Evolutionary conservation across 2,113 vertebrate species (phyloP), one percentile per base, ranked within the genome.

Genomic region (Vimba vimba): DNA sequence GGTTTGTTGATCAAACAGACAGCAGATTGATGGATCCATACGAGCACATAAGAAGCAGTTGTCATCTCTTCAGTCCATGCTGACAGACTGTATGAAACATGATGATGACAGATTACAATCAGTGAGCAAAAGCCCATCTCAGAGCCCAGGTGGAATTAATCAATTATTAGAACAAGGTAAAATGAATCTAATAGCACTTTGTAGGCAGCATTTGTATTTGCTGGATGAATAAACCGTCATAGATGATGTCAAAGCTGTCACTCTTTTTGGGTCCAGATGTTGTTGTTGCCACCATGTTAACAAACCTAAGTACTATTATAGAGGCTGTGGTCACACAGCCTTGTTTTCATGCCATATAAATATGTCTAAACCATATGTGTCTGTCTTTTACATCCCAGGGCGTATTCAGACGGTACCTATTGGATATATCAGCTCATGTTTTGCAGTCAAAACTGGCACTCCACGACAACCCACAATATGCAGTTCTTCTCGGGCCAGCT

Each of bases 401-500:
- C 93, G 79, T 84, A 92, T 97, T 90, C 93, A 94, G 90, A 97
- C 96, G 0, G 91, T 91, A 57, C 97, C 97, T 0, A 95, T 97
- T 39, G 97, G 96, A 50, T 96, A 94, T 90, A 94, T 97, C 73
- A 94, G 93, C 83, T 97, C 96, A 50, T 97, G 97, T 90, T 97
- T 97, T 82, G 91, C 90, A 0, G 89, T 91, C 60, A 97, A 97
- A 93, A 97, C 95, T 52, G 97, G 96, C 39, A 97, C 96, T 0
- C 97, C 97, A 68, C 93, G 97, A 47, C 97, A 97, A 91, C 96
- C 96, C 4, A 94, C 94, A 10, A 85, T 97, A 50, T 97, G 97
- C 89, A 92, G 93, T 25, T 88, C 93, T 12, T 97, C 97, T 0
- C 94, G 96, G 30, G 97, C 95, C 64, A 91, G 92, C 47, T 92